phyloP scores from a whole-genome alignment of 2,888 invertebrate species.

The Noctua comes region DNA sequence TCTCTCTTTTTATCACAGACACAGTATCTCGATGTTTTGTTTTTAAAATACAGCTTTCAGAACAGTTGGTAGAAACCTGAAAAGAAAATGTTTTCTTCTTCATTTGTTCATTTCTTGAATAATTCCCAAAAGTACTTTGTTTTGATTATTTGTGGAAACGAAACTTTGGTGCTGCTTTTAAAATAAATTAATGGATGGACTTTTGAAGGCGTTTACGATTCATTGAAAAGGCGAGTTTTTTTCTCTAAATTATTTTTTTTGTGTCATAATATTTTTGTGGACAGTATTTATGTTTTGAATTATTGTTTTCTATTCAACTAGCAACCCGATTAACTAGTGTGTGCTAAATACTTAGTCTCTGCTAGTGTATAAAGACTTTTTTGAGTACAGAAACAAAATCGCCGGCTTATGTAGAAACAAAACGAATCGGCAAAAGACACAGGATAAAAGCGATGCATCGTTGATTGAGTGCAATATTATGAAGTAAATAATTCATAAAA shows the following conservation, averaged over 20 bases:
- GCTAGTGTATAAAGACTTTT: neutral
- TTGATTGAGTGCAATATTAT: too few relatives aligned
- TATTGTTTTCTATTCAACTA: neutral
- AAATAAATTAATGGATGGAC: constrained; percentile 4
- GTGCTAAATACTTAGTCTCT: too few relatives aligned
- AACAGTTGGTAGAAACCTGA: constrained; percentile 72
- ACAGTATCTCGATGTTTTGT: constrained; percentile 76
- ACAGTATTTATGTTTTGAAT: neutral
- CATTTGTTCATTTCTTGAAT: constrained; percentile 34
- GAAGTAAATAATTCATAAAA: too few relatives aligned
- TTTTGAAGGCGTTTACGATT: neutral
- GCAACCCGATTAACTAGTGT: neutral
- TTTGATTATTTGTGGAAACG: constrained; percentile 32
- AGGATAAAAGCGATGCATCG: too few relatives aligned
- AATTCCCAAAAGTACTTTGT: constrained; percentile 67
- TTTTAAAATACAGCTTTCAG: constrained; percentile 62
- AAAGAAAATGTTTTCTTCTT: constrained; percentile 67
- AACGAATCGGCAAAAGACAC: neutral
- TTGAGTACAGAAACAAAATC: neutral
- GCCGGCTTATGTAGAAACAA: neutral
- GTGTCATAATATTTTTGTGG: neutral
- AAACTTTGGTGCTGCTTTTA: constrained; percentile 20
- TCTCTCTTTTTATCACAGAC: constrained; percentile 83
- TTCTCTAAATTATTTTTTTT: neutral
- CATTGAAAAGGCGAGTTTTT: neutral